Percentiles rank a stretch among this genome's conserved stretches.
Conservation (phyloP, 2,113 vertebrate genomes). For the Sorex fumeus region DNA sequence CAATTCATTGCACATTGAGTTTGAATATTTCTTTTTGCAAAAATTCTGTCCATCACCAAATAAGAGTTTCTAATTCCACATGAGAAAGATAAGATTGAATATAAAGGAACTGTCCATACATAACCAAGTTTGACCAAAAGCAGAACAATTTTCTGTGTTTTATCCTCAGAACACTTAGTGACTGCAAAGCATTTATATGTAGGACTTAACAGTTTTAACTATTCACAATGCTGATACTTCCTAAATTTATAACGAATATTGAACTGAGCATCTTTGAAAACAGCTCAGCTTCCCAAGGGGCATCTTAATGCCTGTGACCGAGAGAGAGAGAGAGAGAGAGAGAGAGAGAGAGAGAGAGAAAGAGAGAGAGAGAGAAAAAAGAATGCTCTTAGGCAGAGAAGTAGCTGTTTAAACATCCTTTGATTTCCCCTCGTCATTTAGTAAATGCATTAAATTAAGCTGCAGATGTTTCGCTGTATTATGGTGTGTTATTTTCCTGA, state of each 20-base stretch:
- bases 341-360: conserved; percentile 16
- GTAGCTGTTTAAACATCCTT: conserved; percentile 84
- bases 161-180: neutral
- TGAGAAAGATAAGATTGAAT: neutral
- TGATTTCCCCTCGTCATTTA: conserved; percentile 89
- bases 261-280: neutral
- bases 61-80: neutral
- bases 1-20: neutral
- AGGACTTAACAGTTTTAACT: neutral
- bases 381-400: conserved; percentile 77
- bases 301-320: conserved; percentile 78
- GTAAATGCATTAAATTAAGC: conserved; percentile 89
- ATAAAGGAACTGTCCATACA: neutral
- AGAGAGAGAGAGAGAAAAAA: conserved; percentile 57
- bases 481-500: conserved; percentile 86
- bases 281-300: conserved; percentile 27
- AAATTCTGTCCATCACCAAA: conserved; percentile 6
- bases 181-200: fast-evolving
- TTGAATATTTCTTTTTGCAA: neutral
- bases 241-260: neutral
- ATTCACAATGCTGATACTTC: neutral
- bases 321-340: conserved; percentile 31
- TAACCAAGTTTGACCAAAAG: neutral
- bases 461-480: conserved; percentile 89
- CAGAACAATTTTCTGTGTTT: neutral